Percentiles rank a stretch among this genome's conserved stretches.
Evolutionary conservation across 2,888 invertebrate genomes (phyloP).

Genomic region (Aphodius sticticus): DNA sequence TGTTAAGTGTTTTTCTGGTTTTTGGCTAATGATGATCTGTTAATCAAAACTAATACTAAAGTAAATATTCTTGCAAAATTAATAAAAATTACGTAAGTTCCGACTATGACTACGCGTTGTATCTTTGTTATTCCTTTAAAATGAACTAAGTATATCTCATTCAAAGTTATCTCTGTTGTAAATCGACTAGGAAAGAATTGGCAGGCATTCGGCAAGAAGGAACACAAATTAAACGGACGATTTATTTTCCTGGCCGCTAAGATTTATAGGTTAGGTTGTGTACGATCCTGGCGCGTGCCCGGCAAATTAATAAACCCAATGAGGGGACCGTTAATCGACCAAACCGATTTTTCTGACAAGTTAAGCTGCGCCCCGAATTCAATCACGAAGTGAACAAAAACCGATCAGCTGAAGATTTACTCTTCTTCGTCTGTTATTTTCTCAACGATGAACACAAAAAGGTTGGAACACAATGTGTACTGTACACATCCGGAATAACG

Average conservation of each 20-base stretch:
- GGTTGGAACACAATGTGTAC: not conserved
- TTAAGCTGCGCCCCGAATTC: not conserved
- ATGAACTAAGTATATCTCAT: too few species aligned
- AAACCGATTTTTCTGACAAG: not conserved
- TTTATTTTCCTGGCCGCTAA: not conserved
- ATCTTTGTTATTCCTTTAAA: too few species aligned
- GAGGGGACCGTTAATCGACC: not conserved
- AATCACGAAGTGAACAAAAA: not conserved
- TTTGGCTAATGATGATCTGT: too few species aligned
- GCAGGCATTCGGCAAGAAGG: too few species aligned
- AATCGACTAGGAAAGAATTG: too few species aligned
- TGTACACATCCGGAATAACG: not conserved
- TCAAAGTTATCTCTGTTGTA: too few species aligned
- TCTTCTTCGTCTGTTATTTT: not conserved
- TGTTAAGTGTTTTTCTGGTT: too few species aligned
- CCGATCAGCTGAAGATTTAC: not conserved
- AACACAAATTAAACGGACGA: not conserved
- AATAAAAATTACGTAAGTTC: too few species aligned
- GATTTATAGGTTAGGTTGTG: not conserved
- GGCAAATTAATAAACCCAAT: conserved; percentile 4
- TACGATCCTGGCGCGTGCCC: not conserved
- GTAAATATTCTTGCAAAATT: too few species aligned
- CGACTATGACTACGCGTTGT: too few species aligned
- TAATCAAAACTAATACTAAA: too few species aligned
- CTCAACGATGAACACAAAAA: too few species aligned